Percentiles rank a stretch among this genome's conserved stretches.
phyloP scores from a whole-genome alignment of 2,888 invertebrate species.

The Melitaea athalia region DNA sequence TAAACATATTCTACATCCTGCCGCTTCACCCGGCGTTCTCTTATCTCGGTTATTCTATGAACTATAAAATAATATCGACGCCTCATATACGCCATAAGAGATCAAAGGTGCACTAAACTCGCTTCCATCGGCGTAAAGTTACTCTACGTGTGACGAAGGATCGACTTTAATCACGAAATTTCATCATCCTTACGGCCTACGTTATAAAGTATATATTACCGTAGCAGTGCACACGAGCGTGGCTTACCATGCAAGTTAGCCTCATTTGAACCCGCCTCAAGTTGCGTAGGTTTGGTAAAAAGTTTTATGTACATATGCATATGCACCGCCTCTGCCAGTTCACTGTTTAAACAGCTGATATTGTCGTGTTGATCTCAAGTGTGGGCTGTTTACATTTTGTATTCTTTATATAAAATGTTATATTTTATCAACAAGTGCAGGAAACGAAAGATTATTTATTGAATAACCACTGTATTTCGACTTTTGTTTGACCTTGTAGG shows the following conservation, averaged over 20 bases:
- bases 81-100: slow-evolving; percentile 41
- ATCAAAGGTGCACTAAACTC: slow-evolving; percentile 49
- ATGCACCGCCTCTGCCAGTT: slow-evolving; percentile 13
- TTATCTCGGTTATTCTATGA: slow-evolving; percentile 37
- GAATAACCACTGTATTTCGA: too few species aligned
- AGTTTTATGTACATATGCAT: slow-evolving; percentile 28
- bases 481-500: too few species aligned
- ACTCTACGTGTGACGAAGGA: slow-evolving; percentile 29
- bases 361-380: neutral
- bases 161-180: slow-evolving; percentile 1
- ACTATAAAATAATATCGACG: slow-evolving; percentile 43
- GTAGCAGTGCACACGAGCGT: slow-evolving; percentile 8
- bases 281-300: slow-evolving; percentile 39
- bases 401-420: slow-evolving; percentile 7
- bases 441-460: neutral
- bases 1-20: neutral
- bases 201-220: slow-evolving; percentile 19
- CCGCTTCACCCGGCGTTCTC: too few species aligned
- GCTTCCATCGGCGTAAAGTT: slow-evolving; percentile 43
- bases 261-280: slow-evolving; percentile 36
- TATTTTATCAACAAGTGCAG: neutral
- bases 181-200: neutral
- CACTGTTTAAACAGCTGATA: slow-evolving; percentile 28
- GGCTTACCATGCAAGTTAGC: slow-evolving; percentile 33
- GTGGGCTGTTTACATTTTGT: slow-evolving; percentile 9